phyloP scores from a whole-genome alignment of 2,113 vertebrate genomes.

The Varanus komodoensis region DNA sequence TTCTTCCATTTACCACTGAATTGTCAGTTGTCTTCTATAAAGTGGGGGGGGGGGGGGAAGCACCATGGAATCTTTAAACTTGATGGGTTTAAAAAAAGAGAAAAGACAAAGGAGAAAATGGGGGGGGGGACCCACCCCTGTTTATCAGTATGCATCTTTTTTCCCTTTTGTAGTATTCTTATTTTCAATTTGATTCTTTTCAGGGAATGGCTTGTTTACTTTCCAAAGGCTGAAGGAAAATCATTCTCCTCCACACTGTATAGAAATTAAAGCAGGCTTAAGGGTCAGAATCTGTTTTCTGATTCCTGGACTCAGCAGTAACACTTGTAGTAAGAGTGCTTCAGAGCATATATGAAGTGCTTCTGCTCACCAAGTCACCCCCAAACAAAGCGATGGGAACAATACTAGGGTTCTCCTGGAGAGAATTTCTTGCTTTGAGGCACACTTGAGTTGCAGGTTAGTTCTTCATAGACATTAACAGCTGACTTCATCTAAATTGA shows the following conservation, averaged over 20 bases:
- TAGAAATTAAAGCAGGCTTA: not conserved
- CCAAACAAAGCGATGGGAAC: not conserved
- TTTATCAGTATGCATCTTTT: constrained; percentile 73
- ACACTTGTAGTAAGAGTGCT: not conserved
- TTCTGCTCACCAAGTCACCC: not conserved
- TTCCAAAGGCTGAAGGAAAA: constrained; percentile 35
- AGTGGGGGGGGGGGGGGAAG: constrained; percentile 83
- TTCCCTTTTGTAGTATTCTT: constrained; percentile 61
- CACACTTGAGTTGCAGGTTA: not conserved
- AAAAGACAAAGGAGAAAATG: constrained; percentile 80
- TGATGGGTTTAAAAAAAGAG: constrained; percentile 84
- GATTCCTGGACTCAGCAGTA: not conserved
- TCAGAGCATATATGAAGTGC: not conserved
- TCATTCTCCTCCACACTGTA: constrained; percentile 30
- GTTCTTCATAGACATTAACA: not conserved
- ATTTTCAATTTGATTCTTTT: constrained; percentile 75
- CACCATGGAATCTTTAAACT: constrained; percentile 87
- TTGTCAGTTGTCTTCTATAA: constrained; percentile 95
- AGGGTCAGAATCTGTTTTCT: not conserved
- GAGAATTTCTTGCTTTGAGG: not conserved
- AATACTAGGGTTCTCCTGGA: not conserved
- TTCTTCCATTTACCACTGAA: constrained; percentile 95
- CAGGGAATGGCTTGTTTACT: constrained; percentile 65
- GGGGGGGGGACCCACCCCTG: constrained; percentile 66
- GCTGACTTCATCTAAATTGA: not conserved